Conservation (phyloP, 1,140 invertebrate genomes). For the Drosophila kikkawai region DNA sequence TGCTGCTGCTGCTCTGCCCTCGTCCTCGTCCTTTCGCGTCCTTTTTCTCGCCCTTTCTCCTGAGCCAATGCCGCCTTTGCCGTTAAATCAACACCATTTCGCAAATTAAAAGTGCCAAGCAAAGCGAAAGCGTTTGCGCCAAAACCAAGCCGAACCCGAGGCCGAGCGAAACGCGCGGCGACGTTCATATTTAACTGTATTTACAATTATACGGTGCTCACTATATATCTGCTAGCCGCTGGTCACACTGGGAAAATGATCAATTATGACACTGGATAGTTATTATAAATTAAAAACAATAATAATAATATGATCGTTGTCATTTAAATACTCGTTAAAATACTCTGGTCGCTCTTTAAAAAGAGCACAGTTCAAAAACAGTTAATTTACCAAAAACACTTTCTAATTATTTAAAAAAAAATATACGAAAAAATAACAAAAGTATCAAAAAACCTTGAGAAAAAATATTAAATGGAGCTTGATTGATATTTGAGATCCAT, state of each 20-base stretch:
- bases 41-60: slow-evolving; percentile 8
- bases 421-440: too few species aligned
- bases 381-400: too few species aligned
- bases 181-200: slow-evolving; percentile 80
- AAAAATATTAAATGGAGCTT: too few species aligned
- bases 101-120: slow-evolving; percentile 83
- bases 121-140: slow-evolving; percentile 50
- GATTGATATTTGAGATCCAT: background rate
- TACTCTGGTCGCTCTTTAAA: too few species aligned
- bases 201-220: slow-evolving; percentile 75
- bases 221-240: slow-evolving; percentile 30
- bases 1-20: slow-evolving; percentile 6
- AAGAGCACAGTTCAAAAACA: too few species aligned
- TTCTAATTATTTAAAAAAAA: too few species aligned
- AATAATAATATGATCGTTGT: too few species aligned
- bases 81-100: slow-evolving; percentile 84
- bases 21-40: slow-evolving; percentile 16
- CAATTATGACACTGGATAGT: background rate
- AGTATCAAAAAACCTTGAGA: too few species aligned
- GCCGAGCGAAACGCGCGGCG: slow-evolving; percentile 5
- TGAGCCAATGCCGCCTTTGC: slow-evolving; percentile 44
- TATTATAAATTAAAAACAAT: too few species aligned
- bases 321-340: too few species aligned
- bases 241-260: slow-evolving; percentile 8
- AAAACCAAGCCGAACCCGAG: slow-evolving; percentile 6